phyloP scores from a whole-genome alignment of 2,797 vertebrate species.

The Calcarius lapponicus region DNA sequence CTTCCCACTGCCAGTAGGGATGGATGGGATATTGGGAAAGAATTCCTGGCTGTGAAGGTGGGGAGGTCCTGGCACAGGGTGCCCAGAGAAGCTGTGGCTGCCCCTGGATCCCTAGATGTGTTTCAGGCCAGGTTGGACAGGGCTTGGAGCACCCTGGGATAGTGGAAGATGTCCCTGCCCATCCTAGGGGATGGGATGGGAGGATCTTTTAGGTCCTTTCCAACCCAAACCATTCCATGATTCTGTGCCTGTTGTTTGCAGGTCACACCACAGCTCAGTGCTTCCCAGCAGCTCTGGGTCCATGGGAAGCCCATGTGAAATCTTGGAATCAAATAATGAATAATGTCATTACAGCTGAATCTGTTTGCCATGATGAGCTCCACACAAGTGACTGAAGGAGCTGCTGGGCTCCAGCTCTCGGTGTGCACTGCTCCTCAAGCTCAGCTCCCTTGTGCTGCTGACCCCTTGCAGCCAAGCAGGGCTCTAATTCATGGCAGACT shows the following conservation, averaged over 20 bases:
- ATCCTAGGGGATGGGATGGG: background rate
- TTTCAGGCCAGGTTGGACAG: fast-evolving
- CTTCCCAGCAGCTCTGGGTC: background rate
- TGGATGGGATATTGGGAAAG: background rate
- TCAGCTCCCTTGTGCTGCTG: background rate
- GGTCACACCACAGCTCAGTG: background rate
- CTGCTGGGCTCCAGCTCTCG: background rate
- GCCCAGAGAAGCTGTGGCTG: background rate
- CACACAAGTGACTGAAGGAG: background rate
- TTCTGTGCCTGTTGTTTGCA: background rate
- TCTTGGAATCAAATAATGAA: background rate
- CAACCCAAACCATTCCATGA: background rate
- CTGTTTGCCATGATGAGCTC: background rate
- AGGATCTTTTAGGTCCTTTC: background rate
- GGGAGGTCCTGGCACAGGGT: background rate
- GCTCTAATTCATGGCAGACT: background rate
- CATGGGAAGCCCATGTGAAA: background rate
- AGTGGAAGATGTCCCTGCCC: background rate
- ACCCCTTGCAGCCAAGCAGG: background rate
- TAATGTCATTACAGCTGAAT: background rate
- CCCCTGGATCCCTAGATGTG: too few relatives aligned
- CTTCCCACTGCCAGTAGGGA: background rate
- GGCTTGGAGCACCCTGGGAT: background rate
- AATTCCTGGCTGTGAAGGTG: background rate
- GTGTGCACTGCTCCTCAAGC: background rate